phyloP scores from a whole-genome alignment of 2,888 invertebrate genomes.

The Diabrotica balteata region DNA sequence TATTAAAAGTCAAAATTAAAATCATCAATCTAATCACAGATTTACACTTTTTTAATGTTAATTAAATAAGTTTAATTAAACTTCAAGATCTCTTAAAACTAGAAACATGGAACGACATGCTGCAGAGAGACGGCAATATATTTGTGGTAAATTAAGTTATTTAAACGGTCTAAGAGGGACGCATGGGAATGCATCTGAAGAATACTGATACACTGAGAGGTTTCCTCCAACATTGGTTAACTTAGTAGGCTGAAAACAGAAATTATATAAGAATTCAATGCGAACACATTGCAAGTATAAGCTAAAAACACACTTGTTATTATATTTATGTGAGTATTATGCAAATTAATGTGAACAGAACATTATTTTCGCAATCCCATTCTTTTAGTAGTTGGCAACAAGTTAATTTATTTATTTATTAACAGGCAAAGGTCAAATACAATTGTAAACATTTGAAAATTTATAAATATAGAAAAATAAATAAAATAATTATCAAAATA shows the following conservation, averaged over 20 bases:
- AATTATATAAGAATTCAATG: not conserved
- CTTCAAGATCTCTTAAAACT: not conserved
- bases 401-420: too few species aligned
- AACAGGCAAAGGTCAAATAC: too few species aligned
- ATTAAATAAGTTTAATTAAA: constrained; percentile 2
- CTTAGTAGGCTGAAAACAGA: constrained; percentile 55
- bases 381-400: too few species aligned
- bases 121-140: constrained; percentile 25
- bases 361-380: too few species aligned
- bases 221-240: constrained; percentile 1
- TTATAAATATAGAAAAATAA: too few species aligned
- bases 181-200: constrained; percentile 49
- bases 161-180: constrained; percentile 33
- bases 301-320: too few species aligned
- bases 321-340: too few species aligned
- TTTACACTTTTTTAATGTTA: constrained; percentile 5
- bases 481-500: too few species aligned
- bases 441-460: too few species aligned
- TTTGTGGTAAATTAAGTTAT: constrained; percentile 16
- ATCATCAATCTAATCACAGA: constrained; percentile 29
- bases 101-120: constrained; percentile 16
- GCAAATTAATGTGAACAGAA: too few species aligned
- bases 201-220: constrained; percentile 40
- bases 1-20: constrained; percentile 20
- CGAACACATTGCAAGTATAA: too few species aligned